Evolutionary conservation across 2,888 invertebrate genomes (phyloP).

Genomic region (Conchocele bisecta): DNA sequence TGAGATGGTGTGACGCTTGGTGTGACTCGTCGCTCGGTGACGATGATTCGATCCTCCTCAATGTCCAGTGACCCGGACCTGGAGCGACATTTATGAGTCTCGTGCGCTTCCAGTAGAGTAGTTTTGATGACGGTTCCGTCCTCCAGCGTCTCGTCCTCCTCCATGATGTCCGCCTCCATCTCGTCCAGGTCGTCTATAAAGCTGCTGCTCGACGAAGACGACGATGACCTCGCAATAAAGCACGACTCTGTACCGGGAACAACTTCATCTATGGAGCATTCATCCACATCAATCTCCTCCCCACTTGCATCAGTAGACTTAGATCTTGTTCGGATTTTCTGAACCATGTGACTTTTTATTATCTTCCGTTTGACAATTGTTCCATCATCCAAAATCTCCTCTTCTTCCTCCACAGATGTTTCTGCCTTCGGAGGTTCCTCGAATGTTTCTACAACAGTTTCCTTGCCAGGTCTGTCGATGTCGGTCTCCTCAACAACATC

Average conservation of each 20-base stretch:
- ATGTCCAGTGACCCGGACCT: constrained; percentile 66
- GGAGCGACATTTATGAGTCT: constrained; percentile 58
- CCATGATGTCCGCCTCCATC: constrained; percentile 55
- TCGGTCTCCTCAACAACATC: constrained; percentile 66
- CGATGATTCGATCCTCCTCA: constrained; percentile 28
- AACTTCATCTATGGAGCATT: constrained; percentile 74
- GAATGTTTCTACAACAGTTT: constrained; percentile 67
- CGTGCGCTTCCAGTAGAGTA: constrained; percentile 59
- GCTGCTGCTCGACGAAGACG: constrained; percentile 47
- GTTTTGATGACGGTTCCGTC: constrained; percentile 65
- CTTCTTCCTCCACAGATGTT: constrained; percentile 68
- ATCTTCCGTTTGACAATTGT: constrained; percentile 70
- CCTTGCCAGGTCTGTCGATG: constrained; percentile 57
- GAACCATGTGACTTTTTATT: constrained; percentile 75
- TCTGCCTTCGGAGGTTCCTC: constrained; percentile 65
- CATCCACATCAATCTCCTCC: constrained; percentile 56
- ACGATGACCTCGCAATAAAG: constrained; percentile 62
- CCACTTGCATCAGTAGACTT: constrained; percentile 70
- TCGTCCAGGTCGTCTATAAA: constrained; percentile 63
- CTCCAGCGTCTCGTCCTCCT: constrained; percentile 59
- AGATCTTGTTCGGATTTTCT: constrained; percentile 70
- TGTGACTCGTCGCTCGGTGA: constrained; percentile 45
- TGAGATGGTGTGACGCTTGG: constrained; percentile 41
- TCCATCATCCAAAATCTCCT: constrained; percentile 75
- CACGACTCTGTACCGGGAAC: constrained; percentile 75